These are phyloP conservation scores for Callosobruchus maculatus DNA, from an alignment of 2,888 invertebrate genomes.

Conservation along the genomic window DNA sequence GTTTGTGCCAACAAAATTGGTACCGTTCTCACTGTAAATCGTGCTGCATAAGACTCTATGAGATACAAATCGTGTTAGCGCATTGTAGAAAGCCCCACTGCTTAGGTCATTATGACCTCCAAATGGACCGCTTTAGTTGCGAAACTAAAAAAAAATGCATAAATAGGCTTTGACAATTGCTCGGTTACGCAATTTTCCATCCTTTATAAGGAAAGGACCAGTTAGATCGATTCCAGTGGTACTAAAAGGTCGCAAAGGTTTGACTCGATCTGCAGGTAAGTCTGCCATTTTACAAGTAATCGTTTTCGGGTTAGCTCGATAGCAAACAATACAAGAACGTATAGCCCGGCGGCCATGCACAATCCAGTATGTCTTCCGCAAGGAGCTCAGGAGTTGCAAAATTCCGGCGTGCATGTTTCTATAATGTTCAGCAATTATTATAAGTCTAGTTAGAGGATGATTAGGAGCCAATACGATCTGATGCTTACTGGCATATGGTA, in stretches of 20 bases:
- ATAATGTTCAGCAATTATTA: conserved; percentile 3
- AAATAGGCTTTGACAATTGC: conserved; percentile 17
- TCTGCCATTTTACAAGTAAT: conserved; percentile 13
- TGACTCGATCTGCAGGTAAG: conserved; percentile 16
- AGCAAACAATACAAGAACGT: conserved; percentile 14
- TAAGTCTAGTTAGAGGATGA: conserved; percentile 2
- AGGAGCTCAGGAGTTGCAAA: conserved; percentile 2
- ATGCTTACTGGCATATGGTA: conserved; percentile 3
- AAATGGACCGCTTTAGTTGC: conserved; percentile 19
- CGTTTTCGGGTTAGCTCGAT: conserved; percentile 8
- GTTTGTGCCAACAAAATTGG: conserved; percentile 8
- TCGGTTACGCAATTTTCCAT: conserved; percentile 17
- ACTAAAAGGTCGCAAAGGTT: conserved; percentile 16
- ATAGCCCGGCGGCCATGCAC: conserved; percentile 12
- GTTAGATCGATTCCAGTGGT: conserved; percentile 18
- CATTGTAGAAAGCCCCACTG: conserved; percentile 11
- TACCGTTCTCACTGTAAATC: conserved; percentile 14
- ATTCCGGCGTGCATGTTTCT: conserved; percentile 5
- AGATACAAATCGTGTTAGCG: conserved; percentile 13
- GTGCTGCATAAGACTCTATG: conserved; percentile 13
- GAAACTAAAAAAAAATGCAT: conserved; percentile 19
- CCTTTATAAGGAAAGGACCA: conserved; percentile 15
- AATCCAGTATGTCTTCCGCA: conserved; percentile 14
- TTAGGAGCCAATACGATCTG: conserved; percentile 1
- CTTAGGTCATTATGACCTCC: conserved; percentile 11